Evolutionary conservation across 2,888 invertebrate genomes (phyloP).

Genomic region (Chalcis sispes): DNA sequence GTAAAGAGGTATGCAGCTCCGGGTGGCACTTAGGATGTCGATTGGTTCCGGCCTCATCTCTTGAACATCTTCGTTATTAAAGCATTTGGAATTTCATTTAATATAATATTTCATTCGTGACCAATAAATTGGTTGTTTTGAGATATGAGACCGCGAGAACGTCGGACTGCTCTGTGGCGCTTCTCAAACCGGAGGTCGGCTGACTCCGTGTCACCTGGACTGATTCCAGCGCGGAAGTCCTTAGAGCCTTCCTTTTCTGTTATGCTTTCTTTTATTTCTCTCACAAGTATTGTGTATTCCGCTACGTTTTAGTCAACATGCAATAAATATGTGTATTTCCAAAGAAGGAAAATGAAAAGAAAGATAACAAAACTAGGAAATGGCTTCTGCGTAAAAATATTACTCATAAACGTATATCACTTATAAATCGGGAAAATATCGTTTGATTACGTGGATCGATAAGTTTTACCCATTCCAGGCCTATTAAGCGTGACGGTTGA

Average conservation of each 20-base stretch:
- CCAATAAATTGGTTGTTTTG: neutral
- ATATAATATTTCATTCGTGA: too few species aligned
- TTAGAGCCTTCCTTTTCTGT: conserved; percentile 60
- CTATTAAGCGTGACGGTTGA: conserved; percentile 58
- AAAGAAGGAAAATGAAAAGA: conserved; percentile 48
- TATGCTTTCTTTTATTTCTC: conserved; percentile 38
- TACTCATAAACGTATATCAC: conserved; percentile 65
- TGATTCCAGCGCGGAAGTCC: conserved; percentile 71
- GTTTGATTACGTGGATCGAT: conserved; percentile 70
- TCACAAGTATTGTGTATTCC: too few species aligned
- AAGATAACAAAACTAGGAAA: conserved; percentile 51
- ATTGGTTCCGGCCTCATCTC: conserved; percentile 65
- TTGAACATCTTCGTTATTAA: neutral
- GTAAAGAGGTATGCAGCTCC: conserved; percentile 75
- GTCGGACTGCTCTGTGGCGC: conserved; percentile 42
- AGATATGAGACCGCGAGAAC: conserved; percentile 57
- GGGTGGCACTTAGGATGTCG: conserved; percentile 75
- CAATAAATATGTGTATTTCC: too few species aligned
- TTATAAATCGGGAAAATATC: conserved; percentile 72
- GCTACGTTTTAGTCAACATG: too few species aligned
- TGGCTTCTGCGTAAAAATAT: conserved; percentile 68
- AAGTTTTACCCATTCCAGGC: conserved; percentile 71
- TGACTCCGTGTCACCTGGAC: conserved; percentile 76
- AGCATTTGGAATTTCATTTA: too few species aligned
- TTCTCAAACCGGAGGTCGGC: conserved; percentile 69